Evolutionary conservation across 2,888 invertebrate species (phyloP), one percentile per base, ranked within the genome.

Genomic region (Sarcophaga variegata): DNA sequence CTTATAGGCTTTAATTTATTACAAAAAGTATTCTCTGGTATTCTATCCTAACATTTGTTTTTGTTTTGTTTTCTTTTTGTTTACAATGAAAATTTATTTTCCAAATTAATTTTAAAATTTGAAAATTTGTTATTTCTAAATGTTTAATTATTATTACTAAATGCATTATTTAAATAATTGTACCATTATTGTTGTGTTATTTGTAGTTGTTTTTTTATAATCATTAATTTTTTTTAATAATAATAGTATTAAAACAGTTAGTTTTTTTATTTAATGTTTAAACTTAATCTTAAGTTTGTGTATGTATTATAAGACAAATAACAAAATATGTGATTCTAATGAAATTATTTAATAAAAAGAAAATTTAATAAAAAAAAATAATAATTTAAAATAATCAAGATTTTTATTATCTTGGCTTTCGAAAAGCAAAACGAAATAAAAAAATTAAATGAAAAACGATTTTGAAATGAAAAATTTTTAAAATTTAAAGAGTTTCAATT

Each of bases 311-410:
- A 62, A 69, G 67, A 62, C 17, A 67, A 60, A 17, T 37, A 63
- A 63, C 25, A 69, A 59, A 45, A 76, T 71, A 45, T 82, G 82
- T 83, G 75, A 78, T 79, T 83, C 64, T 81, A 59, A 54, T 67
- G 64, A 80, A 83, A 80, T 83, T 76, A 71, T 72, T 83, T 64
- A 70, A 74, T 70, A 70, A 82, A 70, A 79, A 72, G 20, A 37
- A 37, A 66, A 4, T 11, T 62, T 17, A 80, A 71, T 17, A 22
- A 71, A 37, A 17, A 63, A 64, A 63, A 59, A 17, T 22, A 1
- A 37, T 12, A 4, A 70, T 12, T 47, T 54, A 27, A 49, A 49
- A 14, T 8, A 14, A 54, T 54, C 54, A 54, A 54, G 54, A 14
- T 17, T 54, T 54, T 54, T 14, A 54, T 37, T 37, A 10, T 37